These are phyloP conservation scores for Bathynomus jamesi DNA, from an alignment of 1,140 invertebrate species.

Conservation along the genomic window DNA sequence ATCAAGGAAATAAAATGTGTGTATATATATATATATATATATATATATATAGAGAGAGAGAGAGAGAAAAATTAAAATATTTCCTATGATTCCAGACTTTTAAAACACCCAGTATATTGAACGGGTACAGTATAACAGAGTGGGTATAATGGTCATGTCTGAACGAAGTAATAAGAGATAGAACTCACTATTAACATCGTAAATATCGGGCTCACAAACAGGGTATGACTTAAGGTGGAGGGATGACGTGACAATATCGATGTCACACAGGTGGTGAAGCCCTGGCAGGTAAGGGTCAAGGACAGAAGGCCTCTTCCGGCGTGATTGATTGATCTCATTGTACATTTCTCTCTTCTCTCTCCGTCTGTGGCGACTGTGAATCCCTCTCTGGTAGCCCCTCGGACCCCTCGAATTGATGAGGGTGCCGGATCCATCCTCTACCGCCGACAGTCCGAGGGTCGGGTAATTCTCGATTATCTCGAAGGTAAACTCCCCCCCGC, in stretches of 20 bases:
- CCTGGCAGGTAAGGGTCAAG: slow-evolving; percentile 33
- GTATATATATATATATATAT: too few species aligned
- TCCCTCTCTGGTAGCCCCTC: slow-evolving; percentile 7
- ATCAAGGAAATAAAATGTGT: too few species aligned
- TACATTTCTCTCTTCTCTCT: slow-evolving; percentile 18
- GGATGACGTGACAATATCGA: slow-evolving; percentile 30
- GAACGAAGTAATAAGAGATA: too few species aligned
- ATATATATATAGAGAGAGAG: too few species aligned
- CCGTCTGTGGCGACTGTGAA: slow-evolving; percentile 6
- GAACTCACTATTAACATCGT: slow-evolving; percentile 32
- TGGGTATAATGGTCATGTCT: too few species aligned
- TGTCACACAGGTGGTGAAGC: slow-evolving; percentile 32
- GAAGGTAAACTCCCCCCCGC: slow-evolving; percentile 34
- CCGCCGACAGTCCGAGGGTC: slow-evolving; percentile 30
- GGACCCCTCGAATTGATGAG: slow-evolving; percentile 33
- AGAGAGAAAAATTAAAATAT: too few species aligned
- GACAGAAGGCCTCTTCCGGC: slow-evolving; percentile 18
- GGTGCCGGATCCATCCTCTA: slow-evolving; percentile 32
- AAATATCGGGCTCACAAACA: slow-evolving; percentile 34
- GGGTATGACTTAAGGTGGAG: slow-evolving; percentile 35
- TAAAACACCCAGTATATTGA: too few species aligned
- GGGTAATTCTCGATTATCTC: slow-evolving; percentile 36
- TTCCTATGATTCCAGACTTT: too few species aligned
- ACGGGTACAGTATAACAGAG: too few species aligned
- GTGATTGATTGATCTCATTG: slow-evolving; percentile 6